phyloP scores from a whole-genome alignment of 2,797 vertebrate species.

The Iguana delicatissima region DNA sequence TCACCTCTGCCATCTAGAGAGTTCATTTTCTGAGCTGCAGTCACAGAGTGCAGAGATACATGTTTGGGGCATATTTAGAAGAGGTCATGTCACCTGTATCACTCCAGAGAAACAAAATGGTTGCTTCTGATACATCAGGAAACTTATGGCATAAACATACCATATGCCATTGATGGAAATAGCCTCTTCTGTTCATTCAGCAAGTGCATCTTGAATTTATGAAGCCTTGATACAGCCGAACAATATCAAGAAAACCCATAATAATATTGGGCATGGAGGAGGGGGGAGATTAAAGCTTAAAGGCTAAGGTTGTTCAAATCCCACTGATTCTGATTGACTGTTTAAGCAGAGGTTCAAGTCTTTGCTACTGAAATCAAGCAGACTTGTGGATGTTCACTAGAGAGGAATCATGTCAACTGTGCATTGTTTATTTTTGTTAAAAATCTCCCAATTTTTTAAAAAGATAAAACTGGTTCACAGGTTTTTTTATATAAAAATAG shows the following conservation, averaged over 20 bases:
- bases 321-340: background rate
- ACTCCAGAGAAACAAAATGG: background rate
- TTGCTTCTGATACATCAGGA: no score
- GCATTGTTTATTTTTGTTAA: background rate
- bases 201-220: background rate
- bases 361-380: constrained; percentile 6
- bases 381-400: background rate
- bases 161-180: background rate
- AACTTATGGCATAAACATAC: background rate
- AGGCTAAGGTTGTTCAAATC: background rate
- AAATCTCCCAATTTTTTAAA: background rate
- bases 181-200: background rate
- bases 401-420: background rate
- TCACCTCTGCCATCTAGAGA: background rate
- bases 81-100: background rate
- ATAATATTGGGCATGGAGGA: background rate
- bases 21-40: background rate
- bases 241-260: background rate
- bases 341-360: background rate
- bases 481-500: no score
- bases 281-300: background rate
- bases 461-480: background rate
- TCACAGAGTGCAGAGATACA: background rate
- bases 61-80: background rate
- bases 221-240: background rate